Conservation (phyloP, 2,113 vertebrate species). For the Hippocampus abdominalis region DNA sequence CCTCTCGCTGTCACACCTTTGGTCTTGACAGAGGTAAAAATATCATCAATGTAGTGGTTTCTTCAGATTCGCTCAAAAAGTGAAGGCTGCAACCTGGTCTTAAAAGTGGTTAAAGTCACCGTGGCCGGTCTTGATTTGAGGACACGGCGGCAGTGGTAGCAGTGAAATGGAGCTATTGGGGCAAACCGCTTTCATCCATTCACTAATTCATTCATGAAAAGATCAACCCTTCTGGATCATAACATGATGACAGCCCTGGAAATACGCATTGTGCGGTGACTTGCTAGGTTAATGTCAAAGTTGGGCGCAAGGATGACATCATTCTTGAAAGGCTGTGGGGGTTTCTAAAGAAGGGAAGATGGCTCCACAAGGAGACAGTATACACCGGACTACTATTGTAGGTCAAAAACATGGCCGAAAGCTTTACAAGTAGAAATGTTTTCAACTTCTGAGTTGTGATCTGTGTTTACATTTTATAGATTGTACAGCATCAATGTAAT, state of each 20-base stretch:
- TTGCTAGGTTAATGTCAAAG: constrained; percentile 42
- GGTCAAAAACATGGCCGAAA: neutral
- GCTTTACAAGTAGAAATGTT: neutral
- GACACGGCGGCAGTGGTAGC: constrained; percentile 18
- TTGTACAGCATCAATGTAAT: neutral
- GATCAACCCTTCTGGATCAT: constrained; percentile 34
- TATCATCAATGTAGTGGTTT: neutral
- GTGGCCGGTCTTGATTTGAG: constrained; percentile 25
- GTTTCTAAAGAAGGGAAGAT: constrained; percentile 12
- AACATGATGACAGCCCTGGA: constrained; percentile 46
- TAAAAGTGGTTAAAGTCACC: constrained; percentile 18
- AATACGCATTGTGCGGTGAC: constrained; percentile 33
- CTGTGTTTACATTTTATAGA: constrained; percentile 7
- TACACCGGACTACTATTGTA: neutral
- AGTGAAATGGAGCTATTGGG: constrained; percentile 8
- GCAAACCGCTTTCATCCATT: neutral
- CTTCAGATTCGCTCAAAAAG: neutral
- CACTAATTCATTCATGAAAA: constrained; percentile 40
- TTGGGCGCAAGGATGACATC: constrained; percentile 21
- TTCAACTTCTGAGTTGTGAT: neutral
- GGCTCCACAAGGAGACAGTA: neutral
- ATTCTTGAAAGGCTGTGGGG: constrained; percentile 26
- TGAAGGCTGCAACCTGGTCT: neutral
- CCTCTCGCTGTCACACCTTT: neutral
- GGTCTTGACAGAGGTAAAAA: neutral